Evolutionary conservation across 1,140 invertebrate species (phyloP).

Genomic region (Cydia pomonella): DNA sequence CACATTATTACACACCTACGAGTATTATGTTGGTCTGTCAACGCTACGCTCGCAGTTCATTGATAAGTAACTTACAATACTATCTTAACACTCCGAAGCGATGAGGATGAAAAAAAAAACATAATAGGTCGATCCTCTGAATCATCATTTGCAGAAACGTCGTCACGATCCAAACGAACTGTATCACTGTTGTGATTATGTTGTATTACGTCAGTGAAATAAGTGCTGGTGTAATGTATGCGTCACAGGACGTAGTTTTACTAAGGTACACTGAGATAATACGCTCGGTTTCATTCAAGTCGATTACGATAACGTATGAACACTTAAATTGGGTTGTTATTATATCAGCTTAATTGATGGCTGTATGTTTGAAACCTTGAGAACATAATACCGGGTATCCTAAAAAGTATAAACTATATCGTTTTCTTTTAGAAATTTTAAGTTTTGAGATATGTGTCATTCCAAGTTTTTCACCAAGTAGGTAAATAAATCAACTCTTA

Average conservation of each 20-base stretch:
- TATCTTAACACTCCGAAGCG: constrained; percentile 30
- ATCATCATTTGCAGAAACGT: constrained; percentile 61
- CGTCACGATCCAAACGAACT: constrained; percentile 64
- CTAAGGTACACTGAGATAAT: constrained; percentile 24
- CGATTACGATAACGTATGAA: constrained; percentile 14
- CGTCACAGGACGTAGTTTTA: constrained; percentile 42
- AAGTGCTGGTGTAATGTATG: constrained; percentile 36
- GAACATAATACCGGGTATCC: not conserved
- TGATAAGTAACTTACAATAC: constrained; percentile 44
- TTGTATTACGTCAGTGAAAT: constrained; percentile 31
- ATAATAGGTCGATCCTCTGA: constrained; percentile 66
- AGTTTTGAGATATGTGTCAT: too few species aligned
- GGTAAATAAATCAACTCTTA: too few species aligned
- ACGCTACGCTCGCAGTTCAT: constrained; percentile 49
- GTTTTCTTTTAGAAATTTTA: too few species aligned
- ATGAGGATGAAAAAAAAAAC: constrained; percentile 65
- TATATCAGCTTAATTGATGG: constrained; percentile 6
- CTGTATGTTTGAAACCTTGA: not conserved
- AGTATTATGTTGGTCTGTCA: not conserved
- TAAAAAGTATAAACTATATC: not conserved
- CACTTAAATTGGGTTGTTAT: constrained; percentile 41
- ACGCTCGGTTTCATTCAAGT: constrained; percentile 22
- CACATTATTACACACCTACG: not conserved
- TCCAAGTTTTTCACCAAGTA: too few species aligned
- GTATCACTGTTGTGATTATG: constrained; percentile 28